Evolutionary conservation across 2,797 vertebrate species (phyloP), one percentile per base, ranked within the genome.

Genomic region (Leptatherina wallacei): DNA sequence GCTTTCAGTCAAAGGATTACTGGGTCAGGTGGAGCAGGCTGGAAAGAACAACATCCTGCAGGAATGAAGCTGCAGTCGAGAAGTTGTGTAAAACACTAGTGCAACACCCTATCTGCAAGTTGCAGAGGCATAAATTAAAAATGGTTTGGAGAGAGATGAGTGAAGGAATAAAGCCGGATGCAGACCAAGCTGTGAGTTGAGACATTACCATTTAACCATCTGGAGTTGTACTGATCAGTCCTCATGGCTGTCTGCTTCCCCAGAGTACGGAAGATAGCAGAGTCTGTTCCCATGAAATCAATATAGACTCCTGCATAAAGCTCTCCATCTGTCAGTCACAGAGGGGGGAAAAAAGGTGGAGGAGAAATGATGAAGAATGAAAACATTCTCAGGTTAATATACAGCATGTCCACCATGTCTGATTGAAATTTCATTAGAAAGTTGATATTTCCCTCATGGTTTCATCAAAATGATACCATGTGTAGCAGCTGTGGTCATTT

Each of bases 221-320:
- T 97, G 60, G 98, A 99, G 86, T 99, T 99, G 93, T 99, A 99
- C 93, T 99, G 98, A 90, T 99, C 98, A 0, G 98, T 99, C 89
- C 98, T 96, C 97, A 99, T 99, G 91, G 97, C 97, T 0, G 98
- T 98, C 93, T 99, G 97, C 83, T 98, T 97, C 78, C 98, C 98
- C 86, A 99, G 96, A 0, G 98, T 99, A 74, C 98, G 96, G 92
- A 99, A 99, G 90, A 99, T 99, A 81, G 98, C 97, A 0, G 98
- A 98, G 0, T 99, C 98, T 0, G 98, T 99, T 91, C 98, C 98
- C 98, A 99, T 99, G 94, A 99, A 99, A 86, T 99, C 98, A 0
- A 99, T 97, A 92, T 99, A 99, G 76, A 99, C 98, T 0, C 97
- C 98, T 2, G 98, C 96, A 0, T 99, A 99, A 72, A 99, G 96